Conservation (phyloP, 1,140 invertebrate species). For the Globodera rostochiensis region DNA sequence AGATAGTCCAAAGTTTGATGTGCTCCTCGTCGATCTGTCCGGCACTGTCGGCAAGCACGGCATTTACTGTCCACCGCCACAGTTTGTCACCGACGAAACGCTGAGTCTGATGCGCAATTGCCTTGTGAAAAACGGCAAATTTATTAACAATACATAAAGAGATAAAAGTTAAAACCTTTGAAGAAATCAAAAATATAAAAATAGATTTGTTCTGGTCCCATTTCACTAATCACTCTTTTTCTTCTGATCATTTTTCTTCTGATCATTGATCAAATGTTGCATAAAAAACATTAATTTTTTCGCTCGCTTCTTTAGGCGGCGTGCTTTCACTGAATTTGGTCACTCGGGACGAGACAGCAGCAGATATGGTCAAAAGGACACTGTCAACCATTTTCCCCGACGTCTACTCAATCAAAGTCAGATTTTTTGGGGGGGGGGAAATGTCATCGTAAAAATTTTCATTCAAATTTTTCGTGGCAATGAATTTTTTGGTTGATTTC, state of each 20-base stretch:
- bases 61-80: slow-evolving; percentile 53
- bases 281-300: background rate
- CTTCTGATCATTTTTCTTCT: no score
- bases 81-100: slow-evolving; percentile 43
- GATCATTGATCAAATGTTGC: no score
- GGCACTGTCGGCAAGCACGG: slow-evolving; percentile 43
- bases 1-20: slow-evolving; percentile 50
- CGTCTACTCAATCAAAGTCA: slow-evolving; percentile 28
- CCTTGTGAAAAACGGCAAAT: slow-evolving; percentile 40
- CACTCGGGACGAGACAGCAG: slow-evolving; percentile 48
- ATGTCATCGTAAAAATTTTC: no score
- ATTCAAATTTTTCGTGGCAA: no score
- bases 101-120: slow-evolving; percentile 42
- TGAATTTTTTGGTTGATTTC: background rate
- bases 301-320: slow-evolving; percentile 28
- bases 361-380: slow-evolving; percentile 32
- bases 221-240: no score
- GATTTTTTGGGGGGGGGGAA: background rate
- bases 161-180: no score
- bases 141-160: no score
- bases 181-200: no score
- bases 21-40: slow-evolving; percentile 55
- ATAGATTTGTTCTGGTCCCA: no score
- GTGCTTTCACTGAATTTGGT: slow-evolving; percentile 54
- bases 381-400: slow-evolving; percentile 39